Evolutionary conservation across 2,797 vertebrate genomes (phyloP), one percentile per base, ranked within the genome.

Genomic region (Nyctalus aviator): DNA sequence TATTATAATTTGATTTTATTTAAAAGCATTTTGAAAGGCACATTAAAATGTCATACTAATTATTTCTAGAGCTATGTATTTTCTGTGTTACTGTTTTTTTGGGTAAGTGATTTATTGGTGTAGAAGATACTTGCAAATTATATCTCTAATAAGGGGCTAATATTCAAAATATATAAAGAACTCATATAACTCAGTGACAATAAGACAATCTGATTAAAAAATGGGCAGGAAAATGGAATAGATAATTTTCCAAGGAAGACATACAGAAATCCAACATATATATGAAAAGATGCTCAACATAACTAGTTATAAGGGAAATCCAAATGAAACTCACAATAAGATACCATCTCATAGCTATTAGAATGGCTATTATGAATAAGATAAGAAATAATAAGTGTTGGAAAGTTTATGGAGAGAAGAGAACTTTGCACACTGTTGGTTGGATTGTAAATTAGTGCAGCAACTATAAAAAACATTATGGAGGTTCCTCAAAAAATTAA

Each of bases 11-110:
- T 1, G 0, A 77, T 88, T 95, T 84, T 88, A 77, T 93, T 85
- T 93, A 76, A 93, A 84, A 84, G 21, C 32, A 90, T 88, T 12
- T 84, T 55, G n/a, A 85, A 90, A 50, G 32, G 57, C 32, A 32
- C 87, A 71, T 79, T 17, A 95, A 90, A 84, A 46, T 59, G 3
- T 83, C 77, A 78, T 25, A 68, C 3, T 23, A 62, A 75, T 50
- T 72, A 53, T 88, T 85, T 96, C 21, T 69, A 44, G 4, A 75
- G 27, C 3, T 73, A 21, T 53, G 1, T 30, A 37, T 73, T 92
- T 90, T 75, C 20, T 72, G 23, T 84, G 18, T 62, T 81, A 46
- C n/a, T 50, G 53, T 85, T 85, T 50, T 76, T 76, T 72, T 64
- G 23, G 20, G 14, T 44, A 79, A 93, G 35, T 79, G 27, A 3